Evolutionary conservation across 2,888 invertebrate genomes (phyloP).

Genomic region (Chymomyza fuscimana): DNA sequence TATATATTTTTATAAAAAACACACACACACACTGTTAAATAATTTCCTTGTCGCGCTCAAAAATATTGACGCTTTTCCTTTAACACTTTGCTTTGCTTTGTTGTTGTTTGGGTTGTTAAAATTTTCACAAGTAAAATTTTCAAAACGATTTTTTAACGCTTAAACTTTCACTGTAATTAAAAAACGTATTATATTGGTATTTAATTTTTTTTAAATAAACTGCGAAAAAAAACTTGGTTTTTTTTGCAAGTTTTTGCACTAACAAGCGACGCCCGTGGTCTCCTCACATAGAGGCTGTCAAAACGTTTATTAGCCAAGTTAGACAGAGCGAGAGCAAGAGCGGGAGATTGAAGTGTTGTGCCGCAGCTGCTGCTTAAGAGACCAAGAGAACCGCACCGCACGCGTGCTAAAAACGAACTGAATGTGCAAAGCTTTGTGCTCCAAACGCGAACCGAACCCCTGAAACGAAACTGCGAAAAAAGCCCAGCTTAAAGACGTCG

Average conservation of each 20-base stretch:
- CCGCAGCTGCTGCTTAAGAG: constrained; percentile 10
- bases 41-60: neutral
- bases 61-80: constrained; percentile 44
- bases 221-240: neutral
- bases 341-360: neutral
- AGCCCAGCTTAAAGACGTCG: constrained; percentile 28
- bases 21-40: constrained; percentile 34
- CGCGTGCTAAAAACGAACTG: constrained; percentile 75
- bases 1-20: neutral
- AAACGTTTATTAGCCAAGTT: neutral
- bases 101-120: constrained; percentile 19
- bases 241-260: constrained; percentile 1
- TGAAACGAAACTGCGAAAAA: constrained; percentile 12
- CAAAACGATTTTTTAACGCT: constrained; percentile 28
- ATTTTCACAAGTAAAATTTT: constrained; percentile 68
- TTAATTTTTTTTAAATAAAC: neutral
- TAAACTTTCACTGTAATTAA: constrained; percentile 62
- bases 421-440: constrained; percentile 46
- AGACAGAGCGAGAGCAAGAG: neutral
- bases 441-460: constrained; percentile 11
- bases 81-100: constrained; percentile 41
- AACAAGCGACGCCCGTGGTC: constrained; percentile 11
- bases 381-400: constrained; percentile 73
- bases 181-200: constrained; percentile 9
- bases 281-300: neutral